Base-by-base conservation (phyloP, 37 sponge, comb jelly and placozoan species). In the Chondrilla cf. caribensis region DNA sequence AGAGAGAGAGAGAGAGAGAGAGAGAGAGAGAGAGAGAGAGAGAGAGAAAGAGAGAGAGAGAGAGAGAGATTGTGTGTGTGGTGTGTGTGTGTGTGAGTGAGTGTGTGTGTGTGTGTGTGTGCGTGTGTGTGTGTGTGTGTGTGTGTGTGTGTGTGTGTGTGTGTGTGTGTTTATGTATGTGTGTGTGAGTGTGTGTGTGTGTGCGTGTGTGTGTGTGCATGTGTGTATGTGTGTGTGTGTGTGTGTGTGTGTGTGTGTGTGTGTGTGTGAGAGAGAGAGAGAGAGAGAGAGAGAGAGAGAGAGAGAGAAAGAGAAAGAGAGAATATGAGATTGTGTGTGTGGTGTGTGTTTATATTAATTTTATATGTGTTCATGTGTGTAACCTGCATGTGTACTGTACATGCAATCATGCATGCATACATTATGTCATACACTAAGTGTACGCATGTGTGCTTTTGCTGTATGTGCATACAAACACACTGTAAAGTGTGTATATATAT, bases 131-230 rank as follows among this genome's bases (percentile, higher is more conserved):
- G 77, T 73, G 77, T 73, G 51, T 43, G 51, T 73, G 51, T 73
- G 51, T 43, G 64, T 62, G 64, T 62, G 32, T 67, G 68, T 67
- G 68, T 67, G 68, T 67, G 68, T 67, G 64, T 67, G 68, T 67
- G 68, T 25, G 68, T 67, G 68, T 67, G 68, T 67, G 68, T 28
- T 26, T 67, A 32, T 67, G 68, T 67, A 32, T 67, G 68, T 67
- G 68, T 67, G 68, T 67, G 68, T 67, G 68, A 17, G 26, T 67
- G 68, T 67, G 68, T 67, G 68, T 29, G 31, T 67, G 68, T 67
- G 68, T 67, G 68, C 28, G 32, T 67, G 32, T 67, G 60, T 59
- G 60, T 59, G 60, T 59, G 60, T 59, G 60, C 25, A 25, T 59
- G 60, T 59, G 60, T 59, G 60, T 59, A 25, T 59, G 60, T 59